phyloP scores from a whole-genome alignment of 2,888 invertebrate species.

The Poecilobothrus nobilitatus region DNA sequence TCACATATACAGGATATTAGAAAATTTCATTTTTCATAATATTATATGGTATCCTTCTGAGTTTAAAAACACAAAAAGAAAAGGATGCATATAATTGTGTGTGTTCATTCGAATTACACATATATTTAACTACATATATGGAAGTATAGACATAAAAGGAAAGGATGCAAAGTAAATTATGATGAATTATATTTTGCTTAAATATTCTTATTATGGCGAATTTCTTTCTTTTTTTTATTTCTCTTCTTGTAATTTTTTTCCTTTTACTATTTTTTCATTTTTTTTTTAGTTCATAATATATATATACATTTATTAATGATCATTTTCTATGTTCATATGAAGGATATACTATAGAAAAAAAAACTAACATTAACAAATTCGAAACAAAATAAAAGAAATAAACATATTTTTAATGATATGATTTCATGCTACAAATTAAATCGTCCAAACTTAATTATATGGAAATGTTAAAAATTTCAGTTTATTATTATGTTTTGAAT shows the following conservation, averaged over 20 bases:
- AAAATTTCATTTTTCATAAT: background rate
- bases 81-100: background rate
- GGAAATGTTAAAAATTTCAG: background rate
- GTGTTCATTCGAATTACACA: background rate
- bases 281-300: too few relatives aligned
- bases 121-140: background rate
- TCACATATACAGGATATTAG: background rate
- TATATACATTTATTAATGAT: background rate
- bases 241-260: background rate
- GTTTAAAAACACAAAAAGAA: background rate
- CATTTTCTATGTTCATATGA: background rate
- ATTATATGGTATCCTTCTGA: slow-evolving; percentile 1
- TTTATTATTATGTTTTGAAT: too few relatives aligned
- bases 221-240: background rate
- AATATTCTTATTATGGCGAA: background rate
- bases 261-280: too few relatives aligned
- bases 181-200: background rate
- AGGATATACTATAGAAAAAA: background rate
- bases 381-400: background rate
- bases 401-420: too few relatives aligned
- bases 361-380: background rate
- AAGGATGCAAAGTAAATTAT: slow-evolving; percentile 3
- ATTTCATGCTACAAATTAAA: background rate
- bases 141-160: background rate
- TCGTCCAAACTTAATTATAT: background rate